These are phyloP conservation scores for Strix occidentalis DNA, from an alignment of 2,797 vertebrate species.

Conservation along the genomic window DNA sequence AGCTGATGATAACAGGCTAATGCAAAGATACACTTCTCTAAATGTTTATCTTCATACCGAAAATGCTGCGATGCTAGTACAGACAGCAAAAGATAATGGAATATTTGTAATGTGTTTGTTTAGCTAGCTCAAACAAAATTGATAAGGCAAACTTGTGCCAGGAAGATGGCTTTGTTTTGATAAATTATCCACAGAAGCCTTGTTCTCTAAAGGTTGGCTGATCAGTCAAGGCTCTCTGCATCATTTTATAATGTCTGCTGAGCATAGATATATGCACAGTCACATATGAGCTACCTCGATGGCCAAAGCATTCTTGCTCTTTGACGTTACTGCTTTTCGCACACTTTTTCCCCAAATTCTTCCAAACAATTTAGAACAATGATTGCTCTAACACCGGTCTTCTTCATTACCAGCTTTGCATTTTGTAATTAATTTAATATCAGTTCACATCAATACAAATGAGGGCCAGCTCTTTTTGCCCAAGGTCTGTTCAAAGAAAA, in stretches of 20 bases:
- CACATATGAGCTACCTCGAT: background rate
- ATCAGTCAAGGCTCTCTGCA: background rate
- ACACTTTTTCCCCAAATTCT: background rate
- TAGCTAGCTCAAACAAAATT: background rate
- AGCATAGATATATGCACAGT: background rate
- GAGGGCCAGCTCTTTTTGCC: background rate
- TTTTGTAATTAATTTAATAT: background rate
- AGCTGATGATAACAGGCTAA: background rate
- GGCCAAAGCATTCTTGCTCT: background rate
- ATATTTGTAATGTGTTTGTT: background rate
- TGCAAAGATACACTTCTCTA: background rate
- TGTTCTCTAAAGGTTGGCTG: background rate
- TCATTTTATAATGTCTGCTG: background rate
- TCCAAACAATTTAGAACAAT: background rate
- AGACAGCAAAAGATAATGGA: slow-evolving; percentile 2
- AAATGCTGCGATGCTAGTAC: background rate
- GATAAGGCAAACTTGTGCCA: background rate
- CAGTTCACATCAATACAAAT: background rate
- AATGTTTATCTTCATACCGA: background rate
- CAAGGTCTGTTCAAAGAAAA: background rate
- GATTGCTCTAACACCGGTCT: background rate
- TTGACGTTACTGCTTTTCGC: background rate
- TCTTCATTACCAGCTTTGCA: background rate
- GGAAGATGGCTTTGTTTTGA: slow-evolving; percentile 6
- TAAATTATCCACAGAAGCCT: background rate